Evolutionary conservation across 2,888 invertebrate species (phyloP).

Genomic region (Vanessa cardui): DNA sequence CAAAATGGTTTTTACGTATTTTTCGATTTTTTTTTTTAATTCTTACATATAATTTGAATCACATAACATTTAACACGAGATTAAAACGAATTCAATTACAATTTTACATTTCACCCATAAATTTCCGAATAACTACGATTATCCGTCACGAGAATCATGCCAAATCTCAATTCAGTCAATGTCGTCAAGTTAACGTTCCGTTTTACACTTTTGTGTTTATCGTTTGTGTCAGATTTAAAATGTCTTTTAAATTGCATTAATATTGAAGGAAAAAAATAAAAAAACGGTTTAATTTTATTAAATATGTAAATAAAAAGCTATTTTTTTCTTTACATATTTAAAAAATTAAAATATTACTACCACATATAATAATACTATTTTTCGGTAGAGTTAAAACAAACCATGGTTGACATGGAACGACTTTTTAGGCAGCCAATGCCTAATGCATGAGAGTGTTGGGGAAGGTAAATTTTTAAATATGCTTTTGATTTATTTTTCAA

Average conservation of each 20-base stretch:
- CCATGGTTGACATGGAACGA: too few species aligned
- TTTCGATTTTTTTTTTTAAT: constrained; percentile 3
- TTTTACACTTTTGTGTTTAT: constrained; percentile 35
- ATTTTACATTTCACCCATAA: constrained; percentile 41
- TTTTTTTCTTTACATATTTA: too few species aligned
- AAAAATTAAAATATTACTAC: too few species aligned
- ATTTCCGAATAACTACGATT: constrained; percentile 47
- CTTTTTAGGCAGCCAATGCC: too few species aligned
- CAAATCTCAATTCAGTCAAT: constrained; percentile 2
- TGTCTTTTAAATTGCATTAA: neutral
- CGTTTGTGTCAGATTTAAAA: neutral
- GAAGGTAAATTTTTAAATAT: too few species aligned
- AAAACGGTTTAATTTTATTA: too few species aligned
- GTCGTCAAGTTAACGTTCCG: constrained; percentile 49
- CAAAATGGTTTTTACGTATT: constrained; percentile 23
- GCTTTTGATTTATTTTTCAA: too few species aligned
- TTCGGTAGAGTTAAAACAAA: too few species aligned
- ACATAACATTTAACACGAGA: constrained; percentile 5
- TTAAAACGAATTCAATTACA: constrained; percentile 38
- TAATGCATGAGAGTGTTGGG: too few species aligned
- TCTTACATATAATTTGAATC: constrained; percentile 27
- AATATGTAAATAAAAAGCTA: too few species aligned
- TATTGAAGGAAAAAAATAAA: neutral
- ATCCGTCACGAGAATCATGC: constrained; percentile 44
- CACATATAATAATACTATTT: too few species aligned